A percentile compares a stretch with the other conserved stretches of the same genome.
Evolutionary conservation across 2,888 invertebrate genomes (phyloP).

Genomic region (Eupithecia subfuscata): DNA sequence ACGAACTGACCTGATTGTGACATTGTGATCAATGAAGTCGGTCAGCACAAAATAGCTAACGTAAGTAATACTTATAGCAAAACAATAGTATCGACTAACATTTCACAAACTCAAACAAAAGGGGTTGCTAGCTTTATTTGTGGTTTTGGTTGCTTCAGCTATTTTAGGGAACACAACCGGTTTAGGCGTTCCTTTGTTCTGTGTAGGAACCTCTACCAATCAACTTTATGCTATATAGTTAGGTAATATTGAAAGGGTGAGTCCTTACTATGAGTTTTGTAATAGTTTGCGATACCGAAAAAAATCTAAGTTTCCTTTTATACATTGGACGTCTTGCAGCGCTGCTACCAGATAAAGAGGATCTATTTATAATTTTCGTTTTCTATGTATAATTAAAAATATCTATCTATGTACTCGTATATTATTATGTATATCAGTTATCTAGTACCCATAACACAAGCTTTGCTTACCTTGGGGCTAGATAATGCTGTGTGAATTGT

Average conservation of each 20-base stretch:
- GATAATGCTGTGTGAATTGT: no score
- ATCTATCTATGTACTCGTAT: no score
- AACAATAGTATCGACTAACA: conserved; percentile 4
- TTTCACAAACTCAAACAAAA: conserved; percentile 16
- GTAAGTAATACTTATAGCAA: background rate
- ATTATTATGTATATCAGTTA: no score
- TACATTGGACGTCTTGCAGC: no score
- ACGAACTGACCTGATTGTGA: background rate
- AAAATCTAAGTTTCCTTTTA: no score
- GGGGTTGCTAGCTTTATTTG: conserved; percentile 13
- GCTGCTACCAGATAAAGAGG: no score
- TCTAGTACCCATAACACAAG: no score
- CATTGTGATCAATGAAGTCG: background rate
- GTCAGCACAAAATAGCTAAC: background rate
- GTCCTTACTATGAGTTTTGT: no score
- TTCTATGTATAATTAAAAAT: no score
- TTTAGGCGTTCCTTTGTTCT: conserved; percentile 1
- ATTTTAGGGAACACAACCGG: conserved; percentile 11
- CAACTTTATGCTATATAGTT: background rate
- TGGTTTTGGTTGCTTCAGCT: conserved; percentile 9
- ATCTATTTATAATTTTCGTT: no score
- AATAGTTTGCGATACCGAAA: no score
- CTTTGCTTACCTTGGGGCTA: no score
- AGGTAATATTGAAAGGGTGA: background rate
- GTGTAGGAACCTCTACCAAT: background rate